phyloP scores from a whole-genome alignment of 2,888 invertebrate genomes.

The Crepidodera aurea region DNA sequence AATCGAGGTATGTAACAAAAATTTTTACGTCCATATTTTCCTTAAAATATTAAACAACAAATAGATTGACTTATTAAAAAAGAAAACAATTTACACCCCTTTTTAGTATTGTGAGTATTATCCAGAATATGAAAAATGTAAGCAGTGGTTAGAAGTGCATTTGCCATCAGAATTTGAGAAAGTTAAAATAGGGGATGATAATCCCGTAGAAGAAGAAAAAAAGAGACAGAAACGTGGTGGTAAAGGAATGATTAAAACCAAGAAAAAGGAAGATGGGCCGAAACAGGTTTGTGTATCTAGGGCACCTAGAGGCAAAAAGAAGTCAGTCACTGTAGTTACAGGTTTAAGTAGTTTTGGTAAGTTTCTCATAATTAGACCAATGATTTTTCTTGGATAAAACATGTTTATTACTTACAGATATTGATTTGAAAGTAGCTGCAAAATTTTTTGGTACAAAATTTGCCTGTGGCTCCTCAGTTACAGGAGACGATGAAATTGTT shows the following conservation, averaged over 20 bases:
- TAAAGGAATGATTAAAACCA: constrained; percentile 93
- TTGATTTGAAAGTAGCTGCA: constrained; percentile 96
- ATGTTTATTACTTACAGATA: constrained; percentile 72
- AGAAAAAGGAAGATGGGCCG: constrained; percentile 91
- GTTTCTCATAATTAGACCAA: not conserved
- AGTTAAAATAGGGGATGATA: constrained; percentile 75
- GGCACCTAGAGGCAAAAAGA: constrained; percentile 97
- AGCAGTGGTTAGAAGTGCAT: constrained; percentile 94
- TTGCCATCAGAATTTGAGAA: constrained; percentile 93
- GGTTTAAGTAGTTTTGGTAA: constrained; percentile 94
- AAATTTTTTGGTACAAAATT: constrained; percentile 98
- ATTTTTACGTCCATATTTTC: not conserved
- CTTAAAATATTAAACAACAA: not conserved
- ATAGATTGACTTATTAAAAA: not conserved
- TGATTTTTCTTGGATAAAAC: too few species aligned
- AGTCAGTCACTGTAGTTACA: constrained; percentile 96
- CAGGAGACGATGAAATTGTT: constrained; percentile 98
- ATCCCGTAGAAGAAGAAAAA: constrained; percentile 88
- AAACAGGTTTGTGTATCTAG: constrained; percentile 86
- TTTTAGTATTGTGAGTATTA: constrained; percentile 96
- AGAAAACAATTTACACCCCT: not conserved
- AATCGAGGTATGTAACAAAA: constrained; percentile 73
- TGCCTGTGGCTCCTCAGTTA: constrained; percentile 99
- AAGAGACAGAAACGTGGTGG: constrained; percentile 97
- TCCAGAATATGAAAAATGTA: constrained; percentile 97